A percentile compares a stretch with the other conserved stretches of the same genome.
phyloP scores from a whole-genome alignment of 1,140 invertebrate genomes.

The Diachasmimorpha longicaudata region DNA sequence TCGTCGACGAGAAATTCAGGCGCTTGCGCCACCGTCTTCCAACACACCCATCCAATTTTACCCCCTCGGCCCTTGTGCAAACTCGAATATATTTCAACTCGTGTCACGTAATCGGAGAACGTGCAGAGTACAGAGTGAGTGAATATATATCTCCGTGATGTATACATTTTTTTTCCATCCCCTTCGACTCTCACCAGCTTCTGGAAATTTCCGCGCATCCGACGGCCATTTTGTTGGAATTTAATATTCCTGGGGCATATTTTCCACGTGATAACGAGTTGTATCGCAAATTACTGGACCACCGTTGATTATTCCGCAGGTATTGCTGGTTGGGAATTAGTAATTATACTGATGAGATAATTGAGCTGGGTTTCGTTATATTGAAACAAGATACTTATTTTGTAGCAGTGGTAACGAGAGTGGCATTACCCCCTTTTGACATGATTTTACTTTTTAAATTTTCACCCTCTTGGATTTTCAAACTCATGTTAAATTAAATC shows the following conservation, averaged over 20 bases:
- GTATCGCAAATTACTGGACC: not conserved
- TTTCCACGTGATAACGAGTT: not conserved
- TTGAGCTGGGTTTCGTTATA: not conserved
- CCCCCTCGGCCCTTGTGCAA: not conserved
- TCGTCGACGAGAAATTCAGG: constrained; percentile 12
- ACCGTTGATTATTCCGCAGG: not conserved
- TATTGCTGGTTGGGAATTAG: not conserved
- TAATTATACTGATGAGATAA: not conserved
- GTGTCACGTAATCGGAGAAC: constrained; percentile 36
- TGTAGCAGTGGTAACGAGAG: too few species aligned
- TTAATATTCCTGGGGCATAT: constrained; percentile 47
- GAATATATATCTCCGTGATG: constrained; percentile 18
- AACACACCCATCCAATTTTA: not conserved
- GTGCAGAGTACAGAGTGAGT: constrained; percentile 20
- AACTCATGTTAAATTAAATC: too few species aligned
- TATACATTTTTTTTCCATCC: constrained; percentile 35
- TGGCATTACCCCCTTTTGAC: too few species aligned
- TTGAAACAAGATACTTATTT: too few species aligned
- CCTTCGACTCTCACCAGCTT: not conserved
- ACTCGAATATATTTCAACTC: constrained; percentile 39
- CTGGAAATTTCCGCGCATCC: not conserved
- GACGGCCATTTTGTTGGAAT: constrained; percentile 49
- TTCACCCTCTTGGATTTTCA: too few species aligned
- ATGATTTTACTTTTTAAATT: too few species aligned
- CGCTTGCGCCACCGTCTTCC: constrained; percentile 40